Conservation (phyloP, 2,888 invertebrate species). For the Galerucella nymphaeae region DNA sequence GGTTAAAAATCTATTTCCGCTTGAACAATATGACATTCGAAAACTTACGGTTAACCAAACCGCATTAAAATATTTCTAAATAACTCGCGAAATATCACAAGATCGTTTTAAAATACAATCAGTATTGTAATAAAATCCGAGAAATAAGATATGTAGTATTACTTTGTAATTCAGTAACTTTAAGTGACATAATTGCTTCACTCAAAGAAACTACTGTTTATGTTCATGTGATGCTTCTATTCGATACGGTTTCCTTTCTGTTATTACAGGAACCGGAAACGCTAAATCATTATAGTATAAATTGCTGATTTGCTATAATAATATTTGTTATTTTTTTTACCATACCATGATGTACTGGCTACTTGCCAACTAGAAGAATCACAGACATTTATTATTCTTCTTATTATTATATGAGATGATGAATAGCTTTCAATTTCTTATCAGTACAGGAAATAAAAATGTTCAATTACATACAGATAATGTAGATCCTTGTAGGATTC, state of each 20-base stretch:
- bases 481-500: too few species aligned
- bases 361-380: background rate
- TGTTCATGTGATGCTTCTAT: background rate
- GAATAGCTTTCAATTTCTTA: too few species aligned
- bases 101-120: background rate
- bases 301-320: background rate
- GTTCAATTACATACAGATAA: too few species aligned
- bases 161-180: too few species aligned
- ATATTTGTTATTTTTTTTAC: background rate
- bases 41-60: background rate
- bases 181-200: background rate
- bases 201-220: background rate
- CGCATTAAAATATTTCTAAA: background rate
- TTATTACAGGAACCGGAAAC: slow-evolving; percentile 10
- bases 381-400: background rate
- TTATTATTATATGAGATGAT: too few species aligned
- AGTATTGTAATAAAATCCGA: too few species aligned
- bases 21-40: background rate
- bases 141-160: too few species aligned
- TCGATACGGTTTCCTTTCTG: background rate
- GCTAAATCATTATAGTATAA: background rate
- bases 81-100: background rate
- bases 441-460: too few species aligned
- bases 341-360: background rate
- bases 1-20: background rate